Conservation (phyloP, 2,797 vertebrate genomes). For the Telmatherina bonti region DNA sequence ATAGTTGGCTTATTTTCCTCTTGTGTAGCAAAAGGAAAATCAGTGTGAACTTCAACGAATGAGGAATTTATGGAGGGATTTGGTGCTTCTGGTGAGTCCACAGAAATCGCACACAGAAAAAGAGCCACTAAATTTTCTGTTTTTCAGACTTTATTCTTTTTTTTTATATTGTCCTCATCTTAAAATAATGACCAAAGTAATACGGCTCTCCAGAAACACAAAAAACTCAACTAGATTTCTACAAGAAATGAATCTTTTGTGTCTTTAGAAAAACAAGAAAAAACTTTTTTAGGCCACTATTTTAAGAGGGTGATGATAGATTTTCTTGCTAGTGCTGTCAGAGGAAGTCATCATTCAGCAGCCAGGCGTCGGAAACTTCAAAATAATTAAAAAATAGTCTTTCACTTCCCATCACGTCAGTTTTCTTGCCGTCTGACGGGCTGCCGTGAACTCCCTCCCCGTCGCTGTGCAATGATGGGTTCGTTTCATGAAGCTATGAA, state of each 20-base stretch:
- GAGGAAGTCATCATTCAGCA: slow-evolving; percentile 41
- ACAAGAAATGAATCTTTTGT: no score
- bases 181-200: no score
- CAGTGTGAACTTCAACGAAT: not conserved
- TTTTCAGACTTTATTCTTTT: slow-evolving; percentile 18
- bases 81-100: slow-evolving; percentile 9
- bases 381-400: slow-evolving; percentile 24
- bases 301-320: no score
- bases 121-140: no score
- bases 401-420: slow-evolving; percentile 16
- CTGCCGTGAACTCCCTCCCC: slow-evolving; percentile 23
- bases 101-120: no score
- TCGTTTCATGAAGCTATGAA: not conserved
- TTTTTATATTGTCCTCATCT: no score
- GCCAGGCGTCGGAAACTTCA: slow-evolving; percentile 15
- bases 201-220: no score
- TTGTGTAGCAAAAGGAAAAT: no score
- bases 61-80: slow-evolving; percentile 3
- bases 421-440: slow-evolving; percentile 14
- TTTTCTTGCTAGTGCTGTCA: slow-evolving; percentile 9
- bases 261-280: no score
- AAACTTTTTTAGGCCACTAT: no score
- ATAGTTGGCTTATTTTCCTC: slow-evolving; percentile 11
- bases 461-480: not conserved
- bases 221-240: no score